phyloP scores from a whole-genome alignment of 2,797 vertebrate genomes.

The Hypotaenidia okinawae region DNA sequence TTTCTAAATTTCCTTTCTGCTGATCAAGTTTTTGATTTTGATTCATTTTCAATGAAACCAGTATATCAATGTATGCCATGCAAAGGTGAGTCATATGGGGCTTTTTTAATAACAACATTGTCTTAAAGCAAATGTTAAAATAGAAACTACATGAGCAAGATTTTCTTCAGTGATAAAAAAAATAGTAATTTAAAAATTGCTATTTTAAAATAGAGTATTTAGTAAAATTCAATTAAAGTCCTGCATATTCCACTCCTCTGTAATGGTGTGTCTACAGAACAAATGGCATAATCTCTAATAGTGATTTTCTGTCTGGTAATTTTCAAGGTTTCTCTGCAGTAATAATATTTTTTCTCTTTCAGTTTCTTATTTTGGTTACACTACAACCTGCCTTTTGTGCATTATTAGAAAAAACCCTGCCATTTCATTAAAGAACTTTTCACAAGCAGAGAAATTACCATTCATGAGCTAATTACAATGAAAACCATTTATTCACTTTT shows the following conservation, averaged over 20 bases:
- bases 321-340: not conserved
- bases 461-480: not conserved
- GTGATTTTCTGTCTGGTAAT: not conserved
- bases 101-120: not conserved
- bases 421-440: not conserved
- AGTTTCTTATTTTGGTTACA: not conserved
- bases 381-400: not conserved
- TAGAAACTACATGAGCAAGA: not conserved
- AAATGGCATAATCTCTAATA: not conserved
- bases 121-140: not conserved
- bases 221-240: not conserved
- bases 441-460: not conserved
- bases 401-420: not conserved
- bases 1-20: not conserved
- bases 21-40: not conserved
- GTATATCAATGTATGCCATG: not conserved
- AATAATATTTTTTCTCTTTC: not conserved
- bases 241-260: not conserved
- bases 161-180: not conserved
- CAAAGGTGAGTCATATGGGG: not conserved
- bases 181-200: not conserved
- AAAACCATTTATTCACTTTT: not conserved
- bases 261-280: not conserved
- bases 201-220: not conserved
- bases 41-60: not conserved